Evolutionary conservation across 2,888 invertebrate species (phyloP).

Genomic region (Strigamia crassipes): DNA sequence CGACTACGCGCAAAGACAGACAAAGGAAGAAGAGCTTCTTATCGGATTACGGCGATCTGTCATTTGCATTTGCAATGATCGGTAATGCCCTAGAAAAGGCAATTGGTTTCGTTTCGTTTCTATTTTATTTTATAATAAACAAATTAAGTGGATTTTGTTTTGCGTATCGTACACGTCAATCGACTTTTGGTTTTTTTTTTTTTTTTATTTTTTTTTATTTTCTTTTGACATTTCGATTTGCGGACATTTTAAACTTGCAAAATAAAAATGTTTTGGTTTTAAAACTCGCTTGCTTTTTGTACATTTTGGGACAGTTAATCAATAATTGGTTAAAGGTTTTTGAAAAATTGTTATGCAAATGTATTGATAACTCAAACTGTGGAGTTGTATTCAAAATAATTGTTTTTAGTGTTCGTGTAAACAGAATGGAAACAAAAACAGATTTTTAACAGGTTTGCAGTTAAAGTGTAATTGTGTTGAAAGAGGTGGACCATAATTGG

Average conservation of each 20-base stretch:
- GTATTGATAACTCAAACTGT: too few species aligned
- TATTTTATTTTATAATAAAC: background rate
- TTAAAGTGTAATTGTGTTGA: too few species aligned
- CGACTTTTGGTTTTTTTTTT: conserved; percentile 62
- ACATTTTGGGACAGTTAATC: too few species aligned
- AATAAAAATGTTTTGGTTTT: conserved; percentile 68
- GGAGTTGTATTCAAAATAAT: too few species aligned
- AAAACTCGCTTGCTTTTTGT: conserved; percentile 71
- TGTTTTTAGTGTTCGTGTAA: too few species aligned
- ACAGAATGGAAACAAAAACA: too few species aligned
- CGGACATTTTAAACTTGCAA: conserved; percentile 72
- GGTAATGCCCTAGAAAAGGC: conserved; percentile 65
- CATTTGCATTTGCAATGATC: conserved; percentile 96
- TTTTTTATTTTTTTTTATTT: conserved; percentile 55
- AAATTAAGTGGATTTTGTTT: conserved; percentile 46
- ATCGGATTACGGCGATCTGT: conserved; percentile 77
- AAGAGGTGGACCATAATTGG: too few species aligned
- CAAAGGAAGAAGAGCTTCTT: conserved; percentile 60
- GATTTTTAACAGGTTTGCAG: too few species aligned
- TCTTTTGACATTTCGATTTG: conserved; percentile 67
- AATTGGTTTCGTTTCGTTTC: too few species aligned
- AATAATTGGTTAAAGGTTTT: conserved; percentile 74
- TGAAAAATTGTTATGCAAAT: conserved; percentile 74
- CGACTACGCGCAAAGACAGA: conserved; percentile 59
- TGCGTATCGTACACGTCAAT: conserved; percentile 80